phyloP scores from a whole-genome alignment of 2,888 invertebrate species.

The Polymixis flavicincta region DNA sequence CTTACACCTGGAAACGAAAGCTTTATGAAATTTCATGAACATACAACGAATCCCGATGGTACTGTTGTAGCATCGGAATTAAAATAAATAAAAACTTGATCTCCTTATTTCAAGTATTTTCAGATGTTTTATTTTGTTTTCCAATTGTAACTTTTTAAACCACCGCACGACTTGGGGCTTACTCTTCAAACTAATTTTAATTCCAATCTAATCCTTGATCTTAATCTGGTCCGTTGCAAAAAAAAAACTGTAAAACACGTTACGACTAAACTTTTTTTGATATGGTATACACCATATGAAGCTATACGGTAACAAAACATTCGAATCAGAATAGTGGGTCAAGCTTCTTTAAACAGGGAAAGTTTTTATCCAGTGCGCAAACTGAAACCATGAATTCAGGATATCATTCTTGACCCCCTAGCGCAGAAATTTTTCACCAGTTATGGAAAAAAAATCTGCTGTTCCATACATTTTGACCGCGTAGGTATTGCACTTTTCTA shows the following conservation, averaged over 20 bases:
- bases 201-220: too few relatives aligned
- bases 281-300: background rate
- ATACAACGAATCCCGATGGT: background rate
- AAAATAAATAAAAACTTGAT: background rate
- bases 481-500: too few relatives aligned
- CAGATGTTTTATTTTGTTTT: background rate
- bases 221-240: background rate
- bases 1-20: constrained; percentile 90
- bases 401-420: too few relatives aligned
- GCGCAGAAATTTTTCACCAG: too few relatives aligned
- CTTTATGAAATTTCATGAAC: background rate
- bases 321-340: background rate
- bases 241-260: background rate
- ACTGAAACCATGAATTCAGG: too few relatives aligned
- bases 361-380: too few relatives aligned
- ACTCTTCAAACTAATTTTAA: too few relatives aligned
- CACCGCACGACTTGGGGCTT: too few relatives aligned
- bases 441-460: too few relatives aligned
- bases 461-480: too few relatives aligned
- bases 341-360: too few relatives aligned
- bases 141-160: background rate
- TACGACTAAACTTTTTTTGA: background rate
- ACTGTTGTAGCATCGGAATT: background rate
- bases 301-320: background rate
- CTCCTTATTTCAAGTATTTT: background rate